Evolutionary conservation across 1,140 invertebrate species (phyloP).

Genomic region (Papilio helenus): DNA sequence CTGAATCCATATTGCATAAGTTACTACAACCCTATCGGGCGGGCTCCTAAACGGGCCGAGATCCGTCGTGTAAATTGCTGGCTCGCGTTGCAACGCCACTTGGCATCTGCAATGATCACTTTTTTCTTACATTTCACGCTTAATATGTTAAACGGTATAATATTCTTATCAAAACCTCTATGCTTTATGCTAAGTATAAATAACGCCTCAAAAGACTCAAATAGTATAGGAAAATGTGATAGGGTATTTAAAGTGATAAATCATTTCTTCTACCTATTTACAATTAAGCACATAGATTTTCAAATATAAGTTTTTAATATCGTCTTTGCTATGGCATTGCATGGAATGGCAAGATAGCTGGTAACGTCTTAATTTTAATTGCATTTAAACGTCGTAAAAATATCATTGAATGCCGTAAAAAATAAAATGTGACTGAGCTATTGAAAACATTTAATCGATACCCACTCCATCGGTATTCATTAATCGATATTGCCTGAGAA

Average conservation of each 20-base stretch:
- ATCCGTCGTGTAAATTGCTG: slow-evolving; percentile 49
- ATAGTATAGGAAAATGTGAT: no score
- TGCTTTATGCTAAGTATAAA: no score
- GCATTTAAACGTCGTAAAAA: background rate
- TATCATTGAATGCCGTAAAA: background rate
- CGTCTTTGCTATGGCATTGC: background rate
- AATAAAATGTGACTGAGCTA: slow-evolving; percentile 34
- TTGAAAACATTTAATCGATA: slow-evolving; percentile 40
- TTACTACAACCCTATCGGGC: slow-evolving; percentile 49
- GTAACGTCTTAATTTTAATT: background rate
- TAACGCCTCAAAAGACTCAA: no score
- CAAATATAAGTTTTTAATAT: background rate
- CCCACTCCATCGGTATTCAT: slow-evolving; percentile 40
- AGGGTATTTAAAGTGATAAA: no score
- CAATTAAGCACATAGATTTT: background rate
- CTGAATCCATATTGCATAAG: slow-evolving; percentile 56
- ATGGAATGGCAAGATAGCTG: background rate
- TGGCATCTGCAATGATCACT: background rate
- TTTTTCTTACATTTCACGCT: background rate
- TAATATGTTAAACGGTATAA: slow-evolving; percentile 1
- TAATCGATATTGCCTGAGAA: slow-evolving; percentile 46
- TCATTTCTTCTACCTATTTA: background rate
- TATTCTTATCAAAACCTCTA: background rate
- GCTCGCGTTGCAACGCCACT: slow-evolving; percentile 28
- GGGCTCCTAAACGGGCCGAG: slow-evolving; percentile 53